Conservation (phyloP, 2,113 vertebrate genomes). For the Chunga burmeisteri region DNA sequence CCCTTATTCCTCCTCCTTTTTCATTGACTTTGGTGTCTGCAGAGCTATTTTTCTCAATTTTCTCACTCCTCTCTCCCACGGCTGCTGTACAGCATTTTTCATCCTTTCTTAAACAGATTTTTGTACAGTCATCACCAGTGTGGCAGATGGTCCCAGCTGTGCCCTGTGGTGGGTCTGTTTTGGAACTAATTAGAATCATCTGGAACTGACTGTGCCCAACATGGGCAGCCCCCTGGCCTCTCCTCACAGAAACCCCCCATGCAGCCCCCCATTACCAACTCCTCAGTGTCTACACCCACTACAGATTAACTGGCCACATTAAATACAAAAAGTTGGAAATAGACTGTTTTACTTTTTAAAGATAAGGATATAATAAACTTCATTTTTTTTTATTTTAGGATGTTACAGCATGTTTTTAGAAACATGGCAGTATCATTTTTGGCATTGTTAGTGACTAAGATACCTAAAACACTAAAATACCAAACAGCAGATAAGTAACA, state of each 20-base stretch:
- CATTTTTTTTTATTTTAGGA: background rate
- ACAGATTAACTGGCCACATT: accelerated
- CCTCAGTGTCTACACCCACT: background rate
- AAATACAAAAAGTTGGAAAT: background rate
- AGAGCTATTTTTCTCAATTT: background rate
- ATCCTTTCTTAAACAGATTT: background rate
- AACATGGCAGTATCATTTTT: background rate
- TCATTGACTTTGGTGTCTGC: background rate
- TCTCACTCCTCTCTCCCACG: background rate
- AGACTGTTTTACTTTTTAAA: background rate
- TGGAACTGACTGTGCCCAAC: accelerated
- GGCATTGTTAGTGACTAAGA: background rate
- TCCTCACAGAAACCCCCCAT: background rate
- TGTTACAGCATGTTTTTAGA: background rate
- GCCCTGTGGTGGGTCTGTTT: background rate
- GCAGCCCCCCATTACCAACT: accelerated
- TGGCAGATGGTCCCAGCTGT: background rate
- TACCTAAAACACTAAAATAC: background rate
- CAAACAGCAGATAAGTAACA: background rate
- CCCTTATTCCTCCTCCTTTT: background rate
- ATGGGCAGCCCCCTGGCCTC: background rate
- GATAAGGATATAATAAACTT: background rate
- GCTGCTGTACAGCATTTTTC: background rate
- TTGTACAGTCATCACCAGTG: background rate
- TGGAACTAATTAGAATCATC: accelerated